Conservation (phyloP, 2,113 vertebrate species). For the Ornithorhynchus anatinus region DNA sequence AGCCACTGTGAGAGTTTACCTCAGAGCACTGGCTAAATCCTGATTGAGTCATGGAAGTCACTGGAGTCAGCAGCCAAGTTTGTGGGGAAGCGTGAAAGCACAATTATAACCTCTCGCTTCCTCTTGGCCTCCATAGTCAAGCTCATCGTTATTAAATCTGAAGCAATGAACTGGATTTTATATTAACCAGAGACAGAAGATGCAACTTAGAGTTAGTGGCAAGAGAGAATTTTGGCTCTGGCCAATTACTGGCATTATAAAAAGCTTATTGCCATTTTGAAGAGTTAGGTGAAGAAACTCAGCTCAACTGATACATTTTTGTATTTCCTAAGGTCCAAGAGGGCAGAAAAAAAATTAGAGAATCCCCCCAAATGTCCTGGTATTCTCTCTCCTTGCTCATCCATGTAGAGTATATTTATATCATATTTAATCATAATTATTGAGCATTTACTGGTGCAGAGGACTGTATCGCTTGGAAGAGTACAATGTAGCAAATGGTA, state of each 20-base stretch:
- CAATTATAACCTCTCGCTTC: background rate
- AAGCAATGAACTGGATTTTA: background rate
- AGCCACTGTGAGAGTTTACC: no score
- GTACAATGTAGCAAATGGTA: no score
- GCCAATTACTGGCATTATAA: background rate
- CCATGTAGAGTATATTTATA: background rate
- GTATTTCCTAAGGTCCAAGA: slow-evolving; percentile 1
- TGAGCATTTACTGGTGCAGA: no score
- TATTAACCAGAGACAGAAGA: background rate
- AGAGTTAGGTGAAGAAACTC: background rate
- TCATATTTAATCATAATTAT: no score
- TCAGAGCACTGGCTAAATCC: no score
- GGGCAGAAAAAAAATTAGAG: slow-evolving; percentile 2
- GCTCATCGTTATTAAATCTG: background rate
- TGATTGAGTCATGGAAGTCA: background rate
- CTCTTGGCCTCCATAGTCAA: background rate
- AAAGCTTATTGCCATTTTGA: background rate
- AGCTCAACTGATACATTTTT: background rate
- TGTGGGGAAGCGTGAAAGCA: background rate
- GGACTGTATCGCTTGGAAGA: no score
- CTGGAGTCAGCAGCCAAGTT: background rate
- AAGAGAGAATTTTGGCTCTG: slow-evolving; percentile 20
- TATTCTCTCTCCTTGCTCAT: background rate
- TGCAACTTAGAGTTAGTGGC: background rate
- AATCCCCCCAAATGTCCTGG: background rate